These are phyloP conservation scores for Gephyroberyx darwinii DNA, from an alignment of 2,797 vertebrate species.

Conservation along the genomic window DNA sequence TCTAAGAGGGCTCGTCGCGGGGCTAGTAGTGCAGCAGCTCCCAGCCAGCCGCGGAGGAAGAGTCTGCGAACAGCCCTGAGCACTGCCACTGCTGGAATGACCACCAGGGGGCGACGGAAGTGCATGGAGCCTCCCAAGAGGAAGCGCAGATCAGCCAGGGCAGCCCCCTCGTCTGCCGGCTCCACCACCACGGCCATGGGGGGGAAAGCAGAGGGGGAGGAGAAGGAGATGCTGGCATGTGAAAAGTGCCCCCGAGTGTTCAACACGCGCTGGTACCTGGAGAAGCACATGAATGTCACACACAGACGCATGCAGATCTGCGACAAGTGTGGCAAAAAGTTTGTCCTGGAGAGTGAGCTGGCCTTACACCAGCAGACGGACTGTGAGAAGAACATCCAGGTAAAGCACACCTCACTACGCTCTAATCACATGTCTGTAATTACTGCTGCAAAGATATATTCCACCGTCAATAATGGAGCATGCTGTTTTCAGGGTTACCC, in stretches of 20 bases:
- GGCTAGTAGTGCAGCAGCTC: constrained; percentile 56
- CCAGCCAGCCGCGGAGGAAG: constrained; percentile 84
- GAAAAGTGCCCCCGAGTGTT: constrained; percentile 99
- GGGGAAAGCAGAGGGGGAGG: constrained; percentile 86
- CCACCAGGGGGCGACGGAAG: constrained; percentile 89
- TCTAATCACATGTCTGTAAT: neutral
- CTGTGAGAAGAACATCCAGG: constrained; percentile 99
- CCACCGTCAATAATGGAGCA: neutral
- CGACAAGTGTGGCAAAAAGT: constrained; percentile 99
- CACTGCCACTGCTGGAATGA: constrained; percentile 78
- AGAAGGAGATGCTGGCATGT: constrained; percentile 95
- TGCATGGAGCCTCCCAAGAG: constrained; percentile 84
- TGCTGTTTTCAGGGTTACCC: neutral
- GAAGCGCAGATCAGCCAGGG: constrained; percentile 84
- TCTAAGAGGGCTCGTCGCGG: constrained; percentile 84
- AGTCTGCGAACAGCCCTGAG: constrained; percentile 81
- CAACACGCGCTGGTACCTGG: constrained; percentile 99
- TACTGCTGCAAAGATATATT: neutral
- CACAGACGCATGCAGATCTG: constrained; percentile 99
- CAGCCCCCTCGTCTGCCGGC: constrained; percentile 69
- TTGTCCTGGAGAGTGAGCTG: constrained; percentile 98
- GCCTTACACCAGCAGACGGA: constrained; percentile 99
- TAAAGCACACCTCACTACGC: constrained; percentile 68
- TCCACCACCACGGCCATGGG: constrained; percentile 29
- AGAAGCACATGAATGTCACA: constrained; percentile 99